Base-by-base conservation (phyloP, 1,140 invertebrate species). In the Achroia grisella region DNA sequence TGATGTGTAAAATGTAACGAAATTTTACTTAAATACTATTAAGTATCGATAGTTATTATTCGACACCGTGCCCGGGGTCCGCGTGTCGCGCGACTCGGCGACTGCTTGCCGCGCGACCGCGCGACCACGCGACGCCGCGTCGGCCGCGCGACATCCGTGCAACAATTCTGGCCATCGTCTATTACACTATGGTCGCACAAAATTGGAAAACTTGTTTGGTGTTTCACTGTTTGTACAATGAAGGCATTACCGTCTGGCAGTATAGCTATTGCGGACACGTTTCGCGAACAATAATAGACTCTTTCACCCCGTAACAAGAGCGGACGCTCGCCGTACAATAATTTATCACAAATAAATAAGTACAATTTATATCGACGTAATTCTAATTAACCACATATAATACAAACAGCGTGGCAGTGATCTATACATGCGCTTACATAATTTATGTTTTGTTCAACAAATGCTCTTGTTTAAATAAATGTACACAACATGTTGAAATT, bases 371-470 rank as follows among this genome's bases (percentile, higher is more conserved):
- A 56, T 42, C 30, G 33, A 35, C 30, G 37, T 48, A 40, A 52
- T 29, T 39, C 51, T 53, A 48, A 48, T 32, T 52, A 54, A 42
- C 56, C 48, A 42, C 59, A 57, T 58, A 68, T 55, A 66, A 58
- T 58, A 62, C 50, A 52, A 52, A 55, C 47, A 52, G 42, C 51
- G 56, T 71, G 73, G 73, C 71, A 74, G 71, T 74, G 73, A 64
- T 60, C 58, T 10, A 64, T 55, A 44, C 47, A 46, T 55, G 37
- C 47, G 55, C 58, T 63, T 48, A 49, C 56, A 62, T 61, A 59
- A 51, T 56, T 67, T 60, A 57, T 47, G 52, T 46, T 64, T 70
- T 23, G 17, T 23, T 23, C 17, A 23, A 23, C 17, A 23, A 23
- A 23, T 23, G 17, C 17, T 23, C 17, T 64, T 64, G 61, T 76